These are phyloP conservation scores for Phyllotreta striolata DNA, from an alignment of 2,888 invertebrate genomes.

Conservation along the genomic window DNA sequence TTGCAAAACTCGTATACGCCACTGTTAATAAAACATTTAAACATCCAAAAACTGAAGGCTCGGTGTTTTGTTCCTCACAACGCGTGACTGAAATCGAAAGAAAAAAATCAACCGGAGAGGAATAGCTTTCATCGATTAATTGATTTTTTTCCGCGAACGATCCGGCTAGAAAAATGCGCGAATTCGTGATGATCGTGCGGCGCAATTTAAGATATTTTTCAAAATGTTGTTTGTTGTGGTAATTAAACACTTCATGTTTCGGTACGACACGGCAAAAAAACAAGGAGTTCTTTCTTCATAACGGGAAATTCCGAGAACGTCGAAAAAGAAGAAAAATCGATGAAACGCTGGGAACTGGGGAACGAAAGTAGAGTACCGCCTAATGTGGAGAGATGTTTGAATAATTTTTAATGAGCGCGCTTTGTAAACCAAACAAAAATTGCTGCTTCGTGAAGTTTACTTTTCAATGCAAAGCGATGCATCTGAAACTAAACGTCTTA, in stretches of 20 bases:
- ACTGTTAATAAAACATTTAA: slow-evolving; percentile 16
- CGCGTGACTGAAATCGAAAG: slow-evolving; percentile 31
- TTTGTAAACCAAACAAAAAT: slow-evolving; percentile 7
- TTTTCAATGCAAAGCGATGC: slow-evolving; percentile 1
- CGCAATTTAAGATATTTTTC: slow-evolving; percentile 35
- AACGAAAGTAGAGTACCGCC: slow-evolving; percentile 16
- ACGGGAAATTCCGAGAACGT: slow-evolving; percentile 18
- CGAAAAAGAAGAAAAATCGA: slow-evolving; percentile 17
- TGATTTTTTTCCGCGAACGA: slow-evolving; percentile 33
- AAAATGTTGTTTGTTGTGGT: slow-evolving; percentile 26
- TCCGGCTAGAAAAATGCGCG: slow-evolving; percentile 29
- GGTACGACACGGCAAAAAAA: slow-evolving; percentile 9
- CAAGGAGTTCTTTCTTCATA: slow-evolving; percentile 20
- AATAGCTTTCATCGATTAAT: slow-evolving; percentile 38
- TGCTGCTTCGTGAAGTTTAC: slow-evolving; percentile 13
- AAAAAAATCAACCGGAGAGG: slow-evolving; percentile 30
- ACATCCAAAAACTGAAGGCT: slow-evolving; percentile 16
- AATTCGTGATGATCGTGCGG: slow-evolving; percentile 37
- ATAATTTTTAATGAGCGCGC: slow-evolving; percentile 6
- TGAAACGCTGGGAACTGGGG: slow-evolving; percentile 14
- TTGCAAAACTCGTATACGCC: background rate
- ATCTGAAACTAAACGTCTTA: background rate
- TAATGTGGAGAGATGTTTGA: slow-evolving; percentile 18
- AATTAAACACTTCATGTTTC: slow-evolving; percentile 31
- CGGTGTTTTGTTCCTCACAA: slow-evolving; percentile 22